Evolutionary conservation across 2,888 invertebrate genomes (phyloP), one percentile per base, ranked within the genome.

Genomic region (Acrocyrtus sp.): DNA sequence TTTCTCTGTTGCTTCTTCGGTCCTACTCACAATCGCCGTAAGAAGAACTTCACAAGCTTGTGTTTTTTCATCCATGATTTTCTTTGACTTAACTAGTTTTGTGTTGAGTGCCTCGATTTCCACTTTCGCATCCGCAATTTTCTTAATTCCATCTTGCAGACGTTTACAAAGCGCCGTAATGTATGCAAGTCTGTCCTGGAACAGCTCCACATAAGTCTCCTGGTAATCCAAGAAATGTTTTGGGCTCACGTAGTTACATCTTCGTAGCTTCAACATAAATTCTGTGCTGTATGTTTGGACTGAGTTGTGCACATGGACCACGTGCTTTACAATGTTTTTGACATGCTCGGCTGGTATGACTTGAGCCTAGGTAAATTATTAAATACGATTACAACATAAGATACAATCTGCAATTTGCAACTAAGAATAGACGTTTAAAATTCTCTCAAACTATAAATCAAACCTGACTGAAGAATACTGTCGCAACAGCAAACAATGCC

Each of bases 201-300:
- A 85, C 29, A 96, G 86, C 76, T 87, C 88, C 1, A 95, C 83
- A 82, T 95, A 96, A 1, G 90, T 91, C 62, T 89, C 89, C 68
- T 96, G 91, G 82, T 89, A 95, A 84, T 96, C 95, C 83, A 96
- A 87, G 84, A 94, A 96, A 83, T 96, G 95, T 81, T 94, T 95
- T 0, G 96, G 96, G 0, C 96, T 96, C 1, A 96, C 94, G 83
- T 91, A 95, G 85, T 95, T 95, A 83, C 88, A 90, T 12, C 95
- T 86, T 17, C 95, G 87, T 57, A 95, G 84, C 73, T 92, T 91
- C 70, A 88, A 84, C 24, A 89, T 85, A 83, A 94, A 96, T 78
- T 92, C 91, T 0, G 83, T 83, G 0, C 92, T 91, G 84, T 92
- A 95, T 0, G 86, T 84, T 43, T 88, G 89, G 6, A 95, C 89